Evolutionary conservation across 2,113 vertebrate genomes (phyloP), one percentile per base, ranked within the genome.

Genomic region (Xiphias gladius): DNA sequence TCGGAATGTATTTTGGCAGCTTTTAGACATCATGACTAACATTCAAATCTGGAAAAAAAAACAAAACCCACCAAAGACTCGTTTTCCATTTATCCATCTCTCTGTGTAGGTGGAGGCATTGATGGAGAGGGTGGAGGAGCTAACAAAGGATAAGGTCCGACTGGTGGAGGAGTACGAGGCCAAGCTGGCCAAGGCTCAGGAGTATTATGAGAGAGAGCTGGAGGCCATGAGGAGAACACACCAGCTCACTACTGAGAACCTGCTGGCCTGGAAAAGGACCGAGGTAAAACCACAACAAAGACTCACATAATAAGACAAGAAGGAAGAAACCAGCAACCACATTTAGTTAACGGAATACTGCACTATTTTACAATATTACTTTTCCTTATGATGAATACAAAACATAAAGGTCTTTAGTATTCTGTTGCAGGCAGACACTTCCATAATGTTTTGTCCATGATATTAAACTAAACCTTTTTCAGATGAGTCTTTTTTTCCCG

Each of bases 141-240:
- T 99, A 16, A 94, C 94, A 2, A 94, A 96, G 54, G 97, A 98
- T 64, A 97, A 94, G 76, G 96, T 97, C 83, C 95, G 94, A 8
- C 89, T 99, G 35, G 95, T 97, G 82, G 98, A 99, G 92, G 98
- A 99, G 73, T 98, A 96, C 19, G 97, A 99, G 92, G 94, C 95
- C 82, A 98, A 98, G 93, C 93, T 99, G 86, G 95, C 77, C 76
- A 98, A 99, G 88, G 97, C 97, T 17, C 98, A 98, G 80, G 96
- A 95, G 61, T 99, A 97, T 86, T 99, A 99, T 70, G 97, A 99
- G 76, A 95, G 95, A 1, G 98, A 99, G 90, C 96, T 99, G 77
- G 98, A 99, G 90, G 96, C 96, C 84, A 96, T 99, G 95, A 97
- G 97, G 93, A 95, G 97, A 50, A 98, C 98, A 0, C 98, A 99